Evolutionary conservation across 37 sponge, comb jelly and placozoan species (phyloP).

Genomic region (Hormiphora californensis): DNA sequence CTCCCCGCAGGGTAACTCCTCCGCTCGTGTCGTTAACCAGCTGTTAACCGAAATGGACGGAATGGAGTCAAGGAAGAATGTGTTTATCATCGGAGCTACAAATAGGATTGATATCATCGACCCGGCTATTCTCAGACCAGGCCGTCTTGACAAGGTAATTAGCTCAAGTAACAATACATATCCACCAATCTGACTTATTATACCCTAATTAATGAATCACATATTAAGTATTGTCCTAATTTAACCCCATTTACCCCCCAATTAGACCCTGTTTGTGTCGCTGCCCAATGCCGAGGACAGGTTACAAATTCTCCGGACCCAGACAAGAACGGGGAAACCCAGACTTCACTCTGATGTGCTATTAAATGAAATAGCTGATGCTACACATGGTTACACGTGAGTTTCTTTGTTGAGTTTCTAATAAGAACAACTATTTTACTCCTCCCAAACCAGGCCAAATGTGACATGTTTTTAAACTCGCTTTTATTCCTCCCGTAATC

Average conservation of each 20-base stretch:
- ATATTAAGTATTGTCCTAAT: too few relatives aligned
- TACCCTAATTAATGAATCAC: too few relatives aligned
- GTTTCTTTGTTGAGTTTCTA: background rate
- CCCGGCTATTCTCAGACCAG: constrained; percentile 91
- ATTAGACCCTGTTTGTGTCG: constrained; percentile 70
- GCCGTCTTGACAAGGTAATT: constrained; percentile 81
- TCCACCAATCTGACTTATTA: background rate
- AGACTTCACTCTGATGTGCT: constrained; percentile 16
- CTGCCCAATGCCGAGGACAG: constrained; percentile 75
- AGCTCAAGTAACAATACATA: background rate
- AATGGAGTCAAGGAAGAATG: constrained; percentile 76
- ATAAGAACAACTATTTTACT: background rate
- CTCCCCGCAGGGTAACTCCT: constrained; percentile 68
- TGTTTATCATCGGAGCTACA: constrained; percentile 93
- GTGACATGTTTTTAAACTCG: too few relatives aligned
- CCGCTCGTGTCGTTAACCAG: constrained; percentile 94
- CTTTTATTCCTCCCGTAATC: too few relatives aligned
- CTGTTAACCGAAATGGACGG: constrained; percentile 99
- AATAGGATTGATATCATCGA: constrained; percentile 97
- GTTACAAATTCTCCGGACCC: constrained; percentile 73
- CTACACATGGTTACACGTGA: constrained; percentile 50
- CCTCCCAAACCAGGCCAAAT: background rate
- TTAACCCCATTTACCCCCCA: background rate
- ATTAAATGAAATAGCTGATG: constrained; percentile 14
- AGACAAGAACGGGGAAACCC: constrained; percentile 70